Evolutionary conservation across 2,888 invertebrate species (phyloP).

Genomic region (Tribolium freemani): DNA sequence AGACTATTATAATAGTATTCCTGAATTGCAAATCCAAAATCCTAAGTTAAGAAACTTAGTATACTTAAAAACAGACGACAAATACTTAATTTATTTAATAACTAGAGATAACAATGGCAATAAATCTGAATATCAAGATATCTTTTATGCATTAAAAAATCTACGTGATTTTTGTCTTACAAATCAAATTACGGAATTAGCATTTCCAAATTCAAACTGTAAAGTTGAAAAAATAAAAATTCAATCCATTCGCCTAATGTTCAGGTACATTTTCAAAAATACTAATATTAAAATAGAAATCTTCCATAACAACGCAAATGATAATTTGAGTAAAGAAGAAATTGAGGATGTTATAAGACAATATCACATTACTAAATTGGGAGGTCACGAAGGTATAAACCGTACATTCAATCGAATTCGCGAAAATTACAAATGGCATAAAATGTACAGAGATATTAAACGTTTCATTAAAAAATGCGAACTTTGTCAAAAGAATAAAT

Average conservation of each 20-base stretch:
- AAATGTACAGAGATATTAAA: constrained; percentile 55
- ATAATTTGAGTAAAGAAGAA: constrained; percentile 6
- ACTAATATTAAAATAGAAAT: background rate
- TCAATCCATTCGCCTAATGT: constrained; percentile 1
- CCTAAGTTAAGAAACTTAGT: background rate
- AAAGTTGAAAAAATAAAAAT: background rate
- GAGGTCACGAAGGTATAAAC: constrained; percentile 47
- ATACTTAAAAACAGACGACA: background rate
- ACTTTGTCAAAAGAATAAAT: constrained; percentile 52
- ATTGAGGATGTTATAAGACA: constrained; percentile 38
- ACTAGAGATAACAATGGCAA: background rate
- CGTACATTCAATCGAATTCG: constrained; percentile 35
- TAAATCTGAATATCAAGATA: background rate
- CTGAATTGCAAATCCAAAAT: background rate
- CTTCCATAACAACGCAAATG: background rate
- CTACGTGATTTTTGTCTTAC: background rate
- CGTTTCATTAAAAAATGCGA: constrained; percentile 54
- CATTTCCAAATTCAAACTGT: background rate
- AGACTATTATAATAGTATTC: background rate
- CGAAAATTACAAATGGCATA: constrained; percentile 51
- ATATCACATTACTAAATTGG: constrained; percentile 42
- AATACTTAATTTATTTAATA: background rate
- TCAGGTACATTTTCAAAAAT: constrained; percentile 16
- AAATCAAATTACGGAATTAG: background rate
- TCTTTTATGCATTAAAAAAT: background rate